These are phyloP conservation scores for Neotoma lepida DNA, from an alignment of 2,113 vertebrate species.

Conservation along the genomic window DNA sequence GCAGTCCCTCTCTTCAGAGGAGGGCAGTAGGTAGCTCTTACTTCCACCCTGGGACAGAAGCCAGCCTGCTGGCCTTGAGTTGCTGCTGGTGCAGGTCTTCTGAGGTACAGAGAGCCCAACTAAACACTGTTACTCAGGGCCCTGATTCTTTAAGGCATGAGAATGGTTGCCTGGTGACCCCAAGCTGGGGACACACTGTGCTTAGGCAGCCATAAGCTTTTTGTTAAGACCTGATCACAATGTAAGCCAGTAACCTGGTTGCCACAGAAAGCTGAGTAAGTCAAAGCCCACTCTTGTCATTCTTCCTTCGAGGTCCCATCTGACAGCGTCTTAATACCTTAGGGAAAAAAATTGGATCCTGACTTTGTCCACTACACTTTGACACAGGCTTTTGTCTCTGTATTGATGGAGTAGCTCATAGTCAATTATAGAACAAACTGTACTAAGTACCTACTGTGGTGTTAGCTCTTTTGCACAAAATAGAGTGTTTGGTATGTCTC, in stretches of 20 bases:
- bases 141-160: conserved; percentile 42
- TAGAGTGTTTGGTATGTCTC: not conserved
- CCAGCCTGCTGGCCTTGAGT: not conserved
- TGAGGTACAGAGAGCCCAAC: not conserved
- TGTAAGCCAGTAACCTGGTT: conserved; percentile 58
- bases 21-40: too few species aligned
- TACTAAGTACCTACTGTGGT: not conserved
- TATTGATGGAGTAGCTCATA: not conserved
- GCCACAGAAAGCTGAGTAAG: conserved; percentile 52
- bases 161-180: not conserved
- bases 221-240: conserved; percentile 51
- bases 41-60: not conserved
- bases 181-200: conserved; percentile 17
- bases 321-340: not conserved
- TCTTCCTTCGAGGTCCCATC: conserved; percentile 21
- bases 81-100: not conserved
- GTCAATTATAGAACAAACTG: conserved; percentile 3
- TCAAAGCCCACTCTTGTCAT: conserved; percentile 55
- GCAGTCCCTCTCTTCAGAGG: not conserved
- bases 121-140: not conserved
- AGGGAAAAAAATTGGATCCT: not conserved
- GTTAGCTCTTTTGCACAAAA: not conserved
- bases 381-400: not conserved
- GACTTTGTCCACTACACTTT: not conserved
- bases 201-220: conserved; percentile 26